Evolutionary conservation across 37 sponge, comb jelly and placozoan species (phyloP), one percentile per base, ranked within the genome.

Genomic region (Chondrosia reniformis): DNA sequence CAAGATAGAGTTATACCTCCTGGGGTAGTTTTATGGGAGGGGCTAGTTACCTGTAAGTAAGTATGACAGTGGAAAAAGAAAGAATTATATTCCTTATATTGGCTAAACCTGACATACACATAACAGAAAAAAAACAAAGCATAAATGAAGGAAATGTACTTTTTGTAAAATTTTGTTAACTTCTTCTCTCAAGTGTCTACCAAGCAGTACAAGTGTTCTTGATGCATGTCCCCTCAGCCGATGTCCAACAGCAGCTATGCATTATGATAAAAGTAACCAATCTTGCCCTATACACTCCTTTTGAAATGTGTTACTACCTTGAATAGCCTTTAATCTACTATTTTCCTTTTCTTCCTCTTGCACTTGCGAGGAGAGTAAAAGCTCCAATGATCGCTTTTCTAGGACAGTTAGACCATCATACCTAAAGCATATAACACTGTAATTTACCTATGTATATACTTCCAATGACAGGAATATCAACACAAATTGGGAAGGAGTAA

Each of bases 291-390:
- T 15, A 49, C 52, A 49, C 15, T 19, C 52, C 10, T 30, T 5
- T 30, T 59, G 6, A 7, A 30, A 13, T 13, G 22, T 13, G 17
- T 13, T 5, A 36, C n/a, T 7, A 88, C 88, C 85, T 81, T 89
- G 89, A n/a, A 84, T 33, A 49, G 85, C 84, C 61, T n/a, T 65
- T n/a, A 84, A 32, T 15, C 45, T 15, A 44, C 43, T 39, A 17
- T 55, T 76, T 6, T 80, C 81, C 54, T 81, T 66, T 52, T 77
- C 37, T 7, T 67, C 67, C 31, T 52, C 46, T 42, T 40, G 63
- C 4, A 67, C 71, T 31, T 25, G 19, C 8, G n/a, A 21, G 9
- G 43, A 1, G 10, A 69, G 43, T 12, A 25, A 13, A 1, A 3
- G 31, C 43, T 69, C 72, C 43, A 69, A 4, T 25, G 43, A 19